These are phyloP conservation scores for Hybognathus amarus DNA, from an alignment of 2,797 vertebrate genomes.

Conservation along the genomic window DNA sequence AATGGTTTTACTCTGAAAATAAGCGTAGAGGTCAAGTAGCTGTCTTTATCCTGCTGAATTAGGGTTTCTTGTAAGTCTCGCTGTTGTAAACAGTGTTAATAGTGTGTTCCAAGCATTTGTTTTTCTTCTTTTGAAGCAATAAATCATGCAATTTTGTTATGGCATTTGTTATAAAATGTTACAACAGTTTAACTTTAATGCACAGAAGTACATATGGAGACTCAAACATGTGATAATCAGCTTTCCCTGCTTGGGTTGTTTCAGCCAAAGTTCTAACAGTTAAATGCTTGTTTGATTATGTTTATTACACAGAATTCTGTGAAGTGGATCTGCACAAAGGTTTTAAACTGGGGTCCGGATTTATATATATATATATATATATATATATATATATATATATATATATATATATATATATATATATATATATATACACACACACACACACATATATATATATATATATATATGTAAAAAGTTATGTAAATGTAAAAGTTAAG, in stretches of 20 bases:
- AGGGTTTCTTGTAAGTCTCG: neutral
- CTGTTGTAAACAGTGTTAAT: neutral
- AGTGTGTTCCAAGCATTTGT: conserved; percentile 1
- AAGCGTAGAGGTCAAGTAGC: neutral
- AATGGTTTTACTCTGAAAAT: conserved; percentile 6
- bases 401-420: too few species aligned
- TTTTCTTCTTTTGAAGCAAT: conserved; percentile 6
- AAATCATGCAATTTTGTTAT: conserved; percentile 31
- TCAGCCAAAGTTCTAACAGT: conserved; percentile 15
- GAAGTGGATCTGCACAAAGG: neutral
- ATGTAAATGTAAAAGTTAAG: too few species aligned
- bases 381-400: too few species aligned
- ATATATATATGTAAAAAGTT: too few species aligned
- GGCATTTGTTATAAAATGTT: conserved; percentile 9
- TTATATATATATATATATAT: too few species aligned
- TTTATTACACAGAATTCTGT: conserved; percentile 20
- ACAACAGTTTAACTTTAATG: conserved; percentile 12
- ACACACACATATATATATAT: too few species aligned
- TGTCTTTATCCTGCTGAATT: conserved; percentile 4
- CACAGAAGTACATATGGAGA: conserved; percentile 1
- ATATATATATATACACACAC: too few species aligned
- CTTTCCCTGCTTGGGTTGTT: conserved; percentile 27
- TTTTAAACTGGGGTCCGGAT: neutral
- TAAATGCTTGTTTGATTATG: neutral
- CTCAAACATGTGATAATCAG: conserved; percentile 49